These are phyloP conservation scores for Ennomos fuscantarius DNA, from an alignment of 2,888 invertebrate genomes.

Conservation along the genomic window DNA sequence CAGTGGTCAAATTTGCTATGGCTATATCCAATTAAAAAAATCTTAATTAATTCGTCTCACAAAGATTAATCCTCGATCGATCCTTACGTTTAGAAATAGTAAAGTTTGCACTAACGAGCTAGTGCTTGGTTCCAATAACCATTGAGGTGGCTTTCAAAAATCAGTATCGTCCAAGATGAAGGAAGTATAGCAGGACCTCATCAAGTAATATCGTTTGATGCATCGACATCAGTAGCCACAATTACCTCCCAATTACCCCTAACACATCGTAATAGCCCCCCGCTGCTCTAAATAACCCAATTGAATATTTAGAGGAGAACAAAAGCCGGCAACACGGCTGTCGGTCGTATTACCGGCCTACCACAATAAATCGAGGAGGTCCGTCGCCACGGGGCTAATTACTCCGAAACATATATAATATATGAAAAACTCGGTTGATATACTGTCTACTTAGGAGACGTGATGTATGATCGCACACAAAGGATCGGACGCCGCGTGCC, in stretches of 20 bases:
- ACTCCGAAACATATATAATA: constrained; percentile 53
- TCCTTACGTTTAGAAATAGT: too few relatives aligned
- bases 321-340: constrained; percentile 81
- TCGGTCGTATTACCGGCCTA: constrained; percentile 81
- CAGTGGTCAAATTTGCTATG: too few relatives aligned
- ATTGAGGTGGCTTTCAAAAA: too few relatives aligned
- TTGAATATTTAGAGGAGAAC: constrained; percentile 78
- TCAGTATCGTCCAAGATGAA: too few relatives aligned
- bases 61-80: too few relatives aligned
- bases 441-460: constrained; percentile 83
- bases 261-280: constrained; percentile 41
- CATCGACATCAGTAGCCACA: constrained; percentile 29
- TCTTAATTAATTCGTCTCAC: too few relatives aligned
- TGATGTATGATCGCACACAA: constrained; percentile 81
- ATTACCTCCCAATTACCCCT: constrained; percentile 36
- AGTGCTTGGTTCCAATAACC: too few relatives aligned
- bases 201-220: constrained; percentile 6
- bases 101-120: too few relatives aligned
- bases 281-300: constrained; percentile 49
- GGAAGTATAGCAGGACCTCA: too few relatives aligned
- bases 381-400: constrained; percentile 84
- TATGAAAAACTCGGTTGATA: constrained; percentile 73
- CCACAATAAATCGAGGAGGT: constrained; percentile 81
- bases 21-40: too few relatives aligned
- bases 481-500: constrained; percentile 79